Conservation (phyloP, 1,140 invertebrate species). For the Luehdorfia chinensis region DNA sequence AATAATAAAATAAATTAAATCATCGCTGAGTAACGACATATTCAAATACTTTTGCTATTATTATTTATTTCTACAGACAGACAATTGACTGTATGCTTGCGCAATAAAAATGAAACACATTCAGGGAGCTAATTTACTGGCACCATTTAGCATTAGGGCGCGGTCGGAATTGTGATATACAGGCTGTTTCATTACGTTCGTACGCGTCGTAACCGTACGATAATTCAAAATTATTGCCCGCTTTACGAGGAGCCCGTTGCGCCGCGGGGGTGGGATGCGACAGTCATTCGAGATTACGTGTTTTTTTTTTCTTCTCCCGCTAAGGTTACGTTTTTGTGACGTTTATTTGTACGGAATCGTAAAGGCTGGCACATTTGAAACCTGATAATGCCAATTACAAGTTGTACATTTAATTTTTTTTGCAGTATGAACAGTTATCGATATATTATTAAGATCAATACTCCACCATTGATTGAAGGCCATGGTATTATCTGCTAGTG, state of each 20-base stretch:
- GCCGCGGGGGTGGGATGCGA: neutral
- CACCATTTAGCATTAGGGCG: slow-evolving; percentile 33
- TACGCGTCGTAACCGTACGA: slow-evolving; percentile 22
- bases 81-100: slow-evolving; percentile 6
- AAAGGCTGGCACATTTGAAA: no score
- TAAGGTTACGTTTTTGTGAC: neutral
- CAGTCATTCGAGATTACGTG: neutral
- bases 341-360: no score
- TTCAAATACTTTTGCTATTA: no score
- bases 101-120: slow-evolving; percentile 19
- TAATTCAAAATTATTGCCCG: slow-evolving; percentile 40
- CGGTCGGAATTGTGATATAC: slow-evolving; percentile 39
- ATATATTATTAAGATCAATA: no score
- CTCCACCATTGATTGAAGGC: no score
- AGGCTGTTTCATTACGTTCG: slow-evolving; percentile 41
- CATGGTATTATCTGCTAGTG: no score
- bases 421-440: no score
- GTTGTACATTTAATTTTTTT: no score
- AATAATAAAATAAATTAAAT: no score
- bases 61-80: neutral
- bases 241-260: slow-evolving; percentile 25
- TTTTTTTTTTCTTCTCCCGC: no score
- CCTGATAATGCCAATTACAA: no score
- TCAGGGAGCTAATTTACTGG: slow-evolving; percentile 33
- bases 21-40: no score